A percentile compares a stretch with the other conserved stretches of the same genome.
Conservation (phyloP, 2,113 vertebrate genomes). For the Telmatochromis brichardi region DNA sequence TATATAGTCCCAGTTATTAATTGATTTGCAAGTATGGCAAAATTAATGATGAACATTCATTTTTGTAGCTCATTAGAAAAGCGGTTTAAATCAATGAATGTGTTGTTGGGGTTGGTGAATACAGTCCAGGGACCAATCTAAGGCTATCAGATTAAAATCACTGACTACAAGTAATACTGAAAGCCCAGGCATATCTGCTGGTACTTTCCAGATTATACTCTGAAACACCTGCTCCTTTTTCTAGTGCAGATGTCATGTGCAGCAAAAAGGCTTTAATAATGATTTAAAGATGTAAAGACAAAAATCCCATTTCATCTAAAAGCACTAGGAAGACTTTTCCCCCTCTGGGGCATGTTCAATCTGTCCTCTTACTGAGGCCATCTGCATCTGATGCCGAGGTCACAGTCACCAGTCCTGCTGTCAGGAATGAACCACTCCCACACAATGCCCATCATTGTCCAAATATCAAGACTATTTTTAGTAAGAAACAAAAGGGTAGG, state of each 20-base stretch:
- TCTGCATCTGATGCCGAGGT: constrained; percentile 33
- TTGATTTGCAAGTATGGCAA: not conserved
- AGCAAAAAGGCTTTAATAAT: not conserved
- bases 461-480: constrained; percentile 55
- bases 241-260: not conserved
- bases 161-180: not conserved
- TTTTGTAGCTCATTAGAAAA: not conserved
- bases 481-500: constrained; percentile 3
- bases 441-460: constrained; percentile 48
- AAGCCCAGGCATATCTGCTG: not conserved
- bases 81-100: not conserved
- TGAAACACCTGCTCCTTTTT: not conserved
- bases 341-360: not conserved
- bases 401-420: not conserved
- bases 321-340: not conserved
- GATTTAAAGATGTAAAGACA: not conserved
- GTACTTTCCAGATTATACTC: not conserved
- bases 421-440: not conserved
- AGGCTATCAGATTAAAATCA: not conserved
- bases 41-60: not conserved
- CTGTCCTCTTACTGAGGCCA: not conserved
- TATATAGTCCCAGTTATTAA: not conserved
- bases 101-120: not conserved
- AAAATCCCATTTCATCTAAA: not conserved
- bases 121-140: not conserved